These are phyloP conservation scores for Hydrophis major DNA, from an alignment of 2,797 vertebrate genomes.

Conservation along the genomic window DNA sequence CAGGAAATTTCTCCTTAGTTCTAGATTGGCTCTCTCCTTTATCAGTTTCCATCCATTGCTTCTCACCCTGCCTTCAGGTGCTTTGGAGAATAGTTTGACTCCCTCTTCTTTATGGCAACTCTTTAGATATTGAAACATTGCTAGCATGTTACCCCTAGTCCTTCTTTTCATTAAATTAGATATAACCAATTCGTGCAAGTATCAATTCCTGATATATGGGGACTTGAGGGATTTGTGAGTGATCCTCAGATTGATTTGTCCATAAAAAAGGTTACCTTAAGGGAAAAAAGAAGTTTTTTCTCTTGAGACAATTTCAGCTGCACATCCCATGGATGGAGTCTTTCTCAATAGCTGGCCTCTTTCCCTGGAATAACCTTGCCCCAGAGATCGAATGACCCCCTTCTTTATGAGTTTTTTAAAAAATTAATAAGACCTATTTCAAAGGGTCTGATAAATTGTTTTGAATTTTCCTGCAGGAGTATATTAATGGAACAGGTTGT, in stretches of 20 bases:
- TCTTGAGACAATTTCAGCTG: not conserved
- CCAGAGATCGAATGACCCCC: not conserved
- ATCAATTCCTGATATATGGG: not conserved
- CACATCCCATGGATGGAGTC: not conserved
- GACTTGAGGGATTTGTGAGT: too few relatives aligned
- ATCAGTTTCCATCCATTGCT: not conserved
- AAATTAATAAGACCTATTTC: not conserved
- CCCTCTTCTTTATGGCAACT: not conserved
- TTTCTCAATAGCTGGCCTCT: not conserved
- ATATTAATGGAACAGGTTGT: not conserved
- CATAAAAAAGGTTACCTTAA: not conserved
- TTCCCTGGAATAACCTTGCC: not conserved
- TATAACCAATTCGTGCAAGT: not conserved
- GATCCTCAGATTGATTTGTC: not conserved
- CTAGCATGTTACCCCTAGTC: not conserved
- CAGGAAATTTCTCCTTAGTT: not conserved
- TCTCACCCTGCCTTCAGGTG: not conserved
- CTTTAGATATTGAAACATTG: not conserved
- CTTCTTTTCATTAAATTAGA: not conserved
- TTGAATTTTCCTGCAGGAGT: not conserved
- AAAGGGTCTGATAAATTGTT: not conserved
- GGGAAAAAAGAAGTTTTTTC: not conserved
- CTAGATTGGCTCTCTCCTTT: not conserved
- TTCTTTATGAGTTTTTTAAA: not conserved
- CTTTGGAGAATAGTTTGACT: not conserved